A percentile compares a stretch with the other conserved stretches of the same genome.
These are phyloP conservation scores for Lagopus muta DNA, from an alignment of 2,113 vertebrate species.

Conservation along the genomic window DNA sequence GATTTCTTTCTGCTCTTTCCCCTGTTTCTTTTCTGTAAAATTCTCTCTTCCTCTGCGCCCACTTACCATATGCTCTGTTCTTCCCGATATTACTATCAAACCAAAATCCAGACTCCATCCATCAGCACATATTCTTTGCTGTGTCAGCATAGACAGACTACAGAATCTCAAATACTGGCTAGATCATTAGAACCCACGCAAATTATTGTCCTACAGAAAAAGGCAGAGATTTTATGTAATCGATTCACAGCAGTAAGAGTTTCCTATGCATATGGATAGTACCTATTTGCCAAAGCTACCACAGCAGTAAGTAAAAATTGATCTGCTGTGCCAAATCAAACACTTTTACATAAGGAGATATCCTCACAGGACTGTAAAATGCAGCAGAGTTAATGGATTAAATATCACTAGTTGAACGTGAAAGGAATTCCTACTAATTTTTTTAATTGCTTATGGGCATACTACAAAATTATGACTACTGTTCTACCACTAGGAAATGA, in stretches of 20 bases:
- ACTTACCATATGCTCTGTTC: conserved; percentile 3
- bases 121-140: neutral
- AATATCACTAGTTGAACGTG: neutral
- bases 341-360: neutral
- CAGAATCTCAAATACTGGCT: neutral
- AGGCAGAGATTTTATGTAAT: neutral
- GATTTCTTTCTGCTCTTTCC: neutral
- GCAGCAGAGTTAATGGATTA: neutral
- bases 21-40: neutral
- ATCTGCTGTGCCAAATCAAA: neutral
- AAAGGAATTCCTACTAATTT: neutral
- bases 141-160: neutral
- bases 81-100: neutral
- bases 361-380: neutral
- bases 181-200: neutral
- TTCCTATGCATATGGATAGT: neutral
- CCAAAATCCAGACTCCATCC: neutral
- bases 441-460: neutral
- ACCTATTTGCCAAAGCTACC: neutral
- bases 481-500: neutral
- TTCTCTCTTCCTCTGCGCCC: conserved; percentile 1
- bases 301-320: neutral
- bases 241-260: neutral
- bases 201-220: neutral
- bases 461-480: neutral